Base-by-base conservation (phyloP, 2,113 vertebrate species). In the Ptilorrhoa leucosticta region DNA sequence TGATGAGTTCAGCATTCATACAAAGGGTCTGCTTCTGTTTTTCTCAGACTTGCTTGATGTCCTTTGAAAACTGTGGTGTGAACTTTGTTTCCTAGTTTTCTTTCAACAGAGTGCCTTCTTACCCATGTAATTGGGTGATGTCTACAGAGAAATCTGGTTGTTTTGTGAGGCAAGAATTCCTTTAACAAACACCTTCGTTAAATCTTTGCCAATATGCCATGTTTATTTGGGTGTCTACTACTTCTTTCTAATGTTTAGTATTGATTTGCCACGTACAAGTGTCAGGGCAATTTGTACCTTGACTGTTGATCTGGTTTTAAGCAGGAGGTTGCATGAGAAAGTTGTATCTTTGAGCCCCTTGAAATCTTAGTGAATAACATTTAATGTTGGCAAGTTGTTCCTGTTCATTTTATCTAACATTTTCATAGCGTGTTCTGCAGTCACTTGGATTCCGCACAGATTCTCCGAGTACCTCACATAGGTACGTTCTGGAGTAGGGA, bases 1-100 rank as follows among this genome's bases (percentile, higher is more conserved):
- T 84, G 53, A 73, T 69, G 23, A 70, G n/a, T 81, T 89, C 70
- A 81, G 16, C 87, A 87, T 76, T 91, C 33, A 30, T 80, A 37
- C 22, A 70, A 31, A 82, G 20, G 13, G 21, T 13, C 22, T 35
- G 13, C 31, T 56, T 77, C 28, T 5, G 1, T 79, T 66, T 82
- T 15, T 51, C 28, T n/a, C 26, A 35, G 6, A 16, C 15, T 75
- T 82, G 31, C 8, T 66, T 66, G 13, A 23, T 71, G 44, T 90
- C 9, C 22, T 69, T 77, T 94, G 45, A 80, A 77, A 83, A 48
- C 44, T 68, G 50, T 68, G 26, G 5, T 48, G 18, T 31, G 45
- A 57, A 37, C 70, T 73, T 88, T 68, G 39, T 33, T 96, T 90
- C 35, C 7, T 71, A 9, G 11, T 88, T 92, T 90, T 75, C 58